phyloP scores from a whole-genome alignment of 1,140 invertebrate species.

The Coelopa frigida region DNA sequence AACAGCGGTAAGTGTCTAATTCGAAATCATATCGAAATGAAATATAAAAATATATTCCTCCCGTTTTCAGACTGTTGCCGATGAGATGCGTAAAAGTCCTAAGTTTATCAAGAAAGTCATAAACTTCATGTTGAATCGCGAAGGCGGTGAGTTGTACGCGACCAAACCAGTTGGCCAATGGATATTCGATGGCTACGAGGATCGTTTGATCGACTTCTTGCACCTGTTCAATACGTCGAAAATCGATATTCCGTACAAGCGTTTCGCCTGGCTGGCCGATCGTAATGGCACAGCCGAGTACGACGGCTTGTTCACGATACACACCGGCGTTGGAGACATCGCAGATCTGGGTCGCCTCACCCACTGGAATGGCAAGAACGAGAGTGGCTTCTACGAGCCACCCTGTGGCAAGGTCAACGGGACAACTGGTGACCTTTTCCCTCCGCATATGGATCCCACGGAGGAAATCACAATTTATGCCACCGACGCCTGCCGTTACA shows the following conservation, averaged over 20 bases:
- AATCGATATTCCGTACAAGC: slow-evolving; percentile 56
- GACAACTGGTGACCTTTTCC: slow-evolving; percentile 69
- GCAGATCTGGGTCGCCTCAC: slow-evolving; percentile 56
- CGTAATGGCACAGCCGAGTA: slow-evolving; percentile 61
- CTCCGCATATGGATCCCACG: slow-evolving; percentile 52
- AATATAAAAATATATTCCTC: not conserved
- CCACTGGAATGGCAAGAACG: slow-evolving; percentile 58
- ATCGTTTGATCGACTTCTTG: slow-evolving; percentile 56
- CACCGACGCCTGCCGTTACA: slow-evolving; percentile 62
- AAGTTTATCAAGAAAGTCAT: slow-evolving; percentile 47
- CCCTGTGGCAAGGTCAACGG: slow-evolving; percentile 61
- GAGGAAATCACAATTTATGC: slow-evolving; percentile 56
- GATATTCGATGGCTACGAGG: slow-evolving; percentile 69
- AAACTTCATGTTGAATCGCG: slow-evolving; percentile 49
- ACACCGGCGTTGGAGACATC: slow-evolving; percentile 59
- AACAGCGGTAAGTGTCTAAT: slow-evolving; percentile 54
- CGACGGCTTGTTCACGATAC: slow-evolving; percentile 69
- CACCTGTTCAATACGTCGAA: slow-evolving; percentile 50
- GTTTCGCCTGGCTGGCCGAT: slow-evolving; percentile 75
- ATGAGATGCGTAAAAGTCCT: slow-evolving; percentile 48
- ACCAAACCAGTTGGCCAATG: slow-evolving; percentile 59
- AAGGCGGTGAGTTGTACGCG: slow-evolving; percentile 51
- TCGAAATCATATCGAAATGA: not conserved
- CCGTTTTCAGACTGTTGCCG: slow-evolving; percentile 56
- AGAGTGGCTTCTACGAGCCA: slow-evolving; percentile 50